phyloP scores from a whole-genome alignment of 1,140 invertebrate genomes.

The Drosophila littoralis region DNA sequence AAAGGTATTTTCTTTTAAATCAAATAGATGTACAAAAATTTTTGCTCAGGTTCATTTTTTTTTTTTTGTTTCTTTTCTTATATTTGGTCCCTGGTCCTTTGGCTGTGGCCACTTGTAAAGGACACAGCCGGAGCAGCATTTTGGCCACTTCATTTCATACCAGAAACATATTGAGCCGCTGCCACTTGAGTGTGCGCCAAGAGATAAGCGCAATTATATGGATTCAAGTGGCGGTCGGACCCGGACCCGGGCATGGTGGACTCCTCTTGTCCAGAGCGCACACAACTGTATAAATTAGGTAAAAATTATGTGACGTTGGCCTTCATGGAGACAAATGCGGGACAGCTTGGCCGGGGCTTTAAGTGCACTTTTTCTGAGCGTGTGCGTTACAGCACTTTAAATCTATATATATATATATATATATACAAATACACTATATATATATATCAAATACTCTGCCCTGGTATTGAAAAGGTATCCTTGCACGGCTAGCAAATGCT shows the following conservation, averaged over 20 bases:
- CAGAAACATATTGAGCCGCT: constrained; percentile 77
- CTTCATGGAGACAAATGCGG: constrained; percentile 75
- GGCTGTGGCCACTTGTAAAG: constrained; percentile 14
- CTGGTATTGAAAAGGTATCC: constrained; percentile 59
- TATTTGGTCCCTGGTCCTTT: constrained; percentile 1
- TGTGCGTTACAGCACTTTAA: constrained; percentile 50
- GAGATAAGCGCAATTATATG: constrained; percentile 81
- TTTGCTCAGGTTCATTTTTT: constrained; percentile 48
- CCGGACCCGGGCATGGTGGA: constrained; percentile 3
- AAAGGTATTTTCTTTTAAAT: constrained; percentile 78
- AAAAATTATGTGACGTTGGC: constrained; percentile 68
- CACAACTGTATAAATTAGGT: constrained; percentile 71
- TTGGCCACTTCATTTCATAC: constrained; percentile 75
- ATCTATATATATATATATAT: constrained; percentile 49
- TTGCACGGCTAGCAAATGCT: constrained; percentile 36
- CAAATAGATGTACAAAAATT: constrained; percentile 68
- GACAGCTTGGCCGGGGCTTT: constrained; percentile 51
- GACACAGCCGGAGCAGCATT: constrained; percentile 32
- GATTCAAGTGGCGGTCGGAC: constrained; percentile 56
- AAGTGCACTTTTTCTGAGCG: constrained; percentile 57
- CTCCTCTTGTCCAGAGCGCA: not conserved
- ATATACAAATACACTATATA: constrained; percentile 36
- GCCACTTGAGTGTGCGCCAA: constrained; percentile 79
- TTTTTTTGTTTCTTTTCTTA: constrained; percentile 13
- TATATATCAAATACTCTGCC: constrained; percentile 10